Conservation (phyloP, 2,797 vertebrate genomes). For the Artibeus lituratus region DNA sequence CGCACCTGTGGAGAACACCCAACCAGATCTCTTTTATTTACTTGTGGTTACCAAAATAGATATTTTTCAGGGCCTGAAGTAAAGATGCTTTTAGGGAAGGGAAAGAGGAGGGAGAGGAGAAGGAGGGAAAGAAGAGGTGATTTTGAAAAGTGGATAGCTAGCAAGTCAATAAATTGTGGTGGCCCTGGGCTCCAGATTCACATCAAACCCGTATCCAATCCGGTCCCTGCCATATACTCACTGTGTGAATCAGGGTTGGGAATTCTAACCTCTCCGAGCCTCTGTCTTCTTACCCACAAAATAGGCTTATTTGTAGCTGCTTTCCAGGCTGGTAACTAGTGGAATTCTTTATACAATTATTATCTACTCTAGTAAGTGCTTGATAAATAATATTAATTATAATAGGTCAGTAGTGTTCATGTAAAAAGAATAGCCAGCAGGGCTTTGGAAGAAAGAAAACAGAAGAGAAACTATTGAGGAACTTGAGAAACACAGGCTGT, state of each 20-base stretch:
- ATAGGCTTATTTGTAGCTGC: background rate
- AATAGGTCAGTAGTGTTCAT: background rate
- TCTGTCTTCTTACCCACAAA: background rate
- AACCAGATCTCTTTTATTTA: background rate
- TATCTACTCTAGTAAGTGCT: background rate
- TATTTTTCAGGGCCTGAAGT: background rate
- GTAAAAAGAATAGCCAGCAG: background rate
- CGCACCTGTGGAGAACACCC: background rate
- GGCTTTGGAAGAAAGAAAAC: background rate
- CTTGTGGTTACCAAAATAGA: constrained; percentile 16
- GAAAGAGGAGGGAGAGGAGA: background rate
- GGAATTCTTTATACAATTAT: background rate
- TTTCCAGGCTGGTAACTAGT: background rate
- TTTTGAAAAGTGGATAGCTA: background rate
- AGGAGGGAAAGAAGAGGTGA: background rate
- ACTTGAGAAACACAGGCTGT: background rate
- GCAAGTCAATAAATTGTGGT: background rate
- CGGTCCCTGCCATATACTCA: background rate
- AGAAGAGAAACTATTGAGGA: background rate
- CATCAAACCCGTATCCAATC: background rate
- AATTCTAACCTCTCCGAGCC: background rate
- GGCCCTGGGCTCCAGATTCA: background rate
- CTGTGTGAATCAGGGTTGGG: background rate
- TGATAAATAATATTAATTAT: background rate
- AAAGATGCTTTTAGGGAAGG: background rate